Base-by-base conservation (phyloP, 2,113 vertebrate species). In the Pomatorhinus ruficollis region DNA sequence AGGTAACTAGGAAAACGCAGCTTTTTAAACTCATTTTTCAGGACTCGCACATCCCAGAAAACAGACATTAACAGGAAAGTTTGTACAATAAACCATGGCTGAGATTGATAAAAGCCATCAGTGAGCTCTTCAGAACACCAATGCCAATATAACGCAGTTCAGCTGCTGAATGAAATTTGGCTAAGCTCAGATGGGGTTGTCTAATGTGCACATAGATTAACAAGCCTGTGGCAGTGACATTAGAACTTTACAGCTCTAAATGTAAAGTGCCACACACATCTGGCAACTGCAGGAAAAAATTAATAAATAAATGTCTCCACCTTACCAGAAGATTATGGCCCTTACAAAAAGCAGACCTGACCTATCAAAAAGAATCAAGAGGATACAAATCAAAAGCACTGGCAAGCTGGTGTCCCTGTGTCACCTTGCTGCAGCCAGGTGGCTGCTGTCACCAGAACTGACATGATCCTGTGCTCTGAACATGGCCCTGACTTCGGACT, bases 101-200 rank as follows among this genome's bases (percentile, higher is more conserved):
- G 15, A 23, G 10, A 19, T 0, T 45, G 42, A 50, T 33, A 83
- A 83, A 92, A 17, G 3, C 10, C 25, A 65, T 22, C 28, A 54
- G 44, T 39, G 40, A 30, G 6, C 27, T 30, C 33, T 80, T 61
- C 66, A 60, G 35, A 56, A 20, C 57, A 11, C 13, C 37, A 60
- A 19, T 0, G 3, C 22, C 27, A n/a, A 3, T 7, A 12, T 3
- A 65, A 49, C 4, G 28, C 9, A 30, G 28, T 8, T 42, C 60
- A 40, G 31, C 35, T 79, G 77, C 57, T 37, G n/a, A 56, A 60
- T n/a, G 17, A 8, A 24, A 37, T 39, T 52, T 80, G 20, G 50
- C 70, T 31, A 21, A 45, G 5, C 16, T 89, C 44, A 64, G 57
- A 21, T 11, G 13, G 12, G 7, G 17, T 14, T 23, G 22, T 31